These are phyloP conservation scores for Drosophila rubida DNA, from an alignment of 2,888 invertebrate species.

Conservation along the genomic window DNA sequence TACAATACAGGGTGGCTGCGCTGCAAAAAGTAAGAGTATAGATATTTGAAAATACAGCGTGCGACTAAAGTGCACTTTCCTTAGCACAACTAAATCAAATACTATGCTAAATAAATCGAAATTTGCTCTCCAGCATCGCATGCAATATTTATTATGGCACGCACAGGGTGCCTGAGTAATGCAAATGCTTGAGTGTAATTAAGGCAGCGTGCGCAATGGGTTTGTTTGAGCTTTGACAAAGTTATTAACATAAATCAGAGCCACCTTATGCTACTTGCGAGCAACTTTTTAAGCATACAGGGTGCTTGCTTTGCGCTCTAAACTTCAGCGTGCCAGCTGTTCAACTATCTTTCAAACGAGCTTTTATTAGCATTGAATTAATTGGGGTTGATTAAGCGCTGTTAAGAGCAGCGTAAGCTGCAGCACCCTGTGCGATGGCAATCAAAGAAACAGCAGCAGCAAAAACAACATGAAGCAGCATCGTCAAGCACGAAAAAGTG, in stretches of 20 bases:
- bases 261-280: neutral
- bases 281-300: slow-evolving; percentile 2
- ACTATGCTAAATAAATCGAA: too few relatives aligned
- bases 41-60: too few relatives aligned
- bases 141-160: neutral
- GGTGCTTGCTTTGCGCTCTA: neutral
- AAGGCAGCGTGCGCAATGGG: neutral
- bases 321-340: neutral
- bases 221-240: neutral
- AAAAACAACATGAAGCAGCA: slow-evolving; percentile 48
- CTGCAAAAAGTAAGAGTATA: neutral
- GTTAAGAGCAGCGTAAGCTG: neutral
- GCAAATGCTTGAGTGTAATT: neutral
- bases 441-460: slow-evolving; percentile 72
- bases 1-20: slow-evolving; percentile 36
- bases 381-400: neutral
- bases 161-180: neutral
- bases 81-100: too few relatives aligned
- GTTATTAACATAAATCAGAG: slow-evolving; percentile 9
- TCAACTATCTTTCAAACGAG: neutral
- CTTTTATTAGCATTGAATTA: neutral
- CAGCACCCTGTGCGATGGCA: slow-evolving; percentile 66
- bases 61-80: too few relatives aligned
- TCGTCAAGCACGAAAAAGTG: slow-evolving; percentile 75
- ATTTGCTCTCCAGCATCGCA: neutral